These are phyloP conservation scores for Andricus quercusramuli DNA, from an alignment of 2,888 invertebrate genomes.

Conservation along the genomic window DNA sequence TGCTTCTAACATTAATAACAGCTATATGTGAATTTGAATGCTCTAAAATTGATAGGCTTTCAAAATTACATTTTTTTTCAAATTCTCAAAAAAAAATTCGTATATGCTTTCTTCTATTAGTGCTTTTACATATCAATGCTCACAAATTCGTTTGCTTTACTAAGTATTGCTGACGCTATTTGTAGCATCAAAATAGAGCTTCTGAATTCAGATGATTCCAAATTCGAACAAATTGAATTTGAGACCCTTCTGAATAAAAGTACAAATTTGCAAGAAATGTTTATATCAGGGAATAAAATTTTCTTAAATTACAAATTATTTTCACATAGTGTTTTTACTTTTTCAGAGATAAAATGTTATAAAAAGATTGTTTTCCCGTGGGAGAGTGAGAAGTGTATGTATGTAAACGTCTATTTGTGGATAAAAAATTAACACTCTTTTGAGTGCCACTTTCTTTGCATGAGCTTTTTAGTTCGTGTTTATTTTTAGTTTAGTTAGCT, in stretches of 20 bases:
- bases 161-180: not conserved
- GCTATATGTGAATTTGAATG: not conserved
- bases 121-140: not conserved
- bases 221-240: too few species aligned
- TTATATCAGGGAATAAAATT: too few species aligned
- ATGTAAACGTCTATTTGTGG: not conserved
- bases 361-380: not conserved
- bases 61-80: not conserved
- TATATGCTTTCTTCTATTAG: not conserved
- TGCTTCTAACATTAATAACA: not conserved
- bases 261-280: too few species aligned
- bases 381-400: conserved; percentile 3
- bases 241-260: too few species aligned
- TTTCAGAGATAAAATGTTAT: not conserved
- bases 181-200: not conserved
- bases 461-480: conserved; percentile 38
- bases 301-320: not conserved
- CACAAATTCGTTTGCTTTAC: too few species aligned
- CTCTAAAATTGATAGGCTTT: not conserved
- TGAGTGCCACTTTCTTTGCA: conserved; percentile 11
- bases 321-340: not conserved
- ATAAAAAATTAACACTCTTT: conserved; percentile 18
- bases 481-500: not conserved
- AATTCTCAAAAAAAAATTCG: not conserved
- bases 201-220: too few species aligned